These are phyloP conservation scores for Venusia cambrica DNA, from an alignment of 2,888 invertebrate species.

Conservation along the genomic window DNA sequence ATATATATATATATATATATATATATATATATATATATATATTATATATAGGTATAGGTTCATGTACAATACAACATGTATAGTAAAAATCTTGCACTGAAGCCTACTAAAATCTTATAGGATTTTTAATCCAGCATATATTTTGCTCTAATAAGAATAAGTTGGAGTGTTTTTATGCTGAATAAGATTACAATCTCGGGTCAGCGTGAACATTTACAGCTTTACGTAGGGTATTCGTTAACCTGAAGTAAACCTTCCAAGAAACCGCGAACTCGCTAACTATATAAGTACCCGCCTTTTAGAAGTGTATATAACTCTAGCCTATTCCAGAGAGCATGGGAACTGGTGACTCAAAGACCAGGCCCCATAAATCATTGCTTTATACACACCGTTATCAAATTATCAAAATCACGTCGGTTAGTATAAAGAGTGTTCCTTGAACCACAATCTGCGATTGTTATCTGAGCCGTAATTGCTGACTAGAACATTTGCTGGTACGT, in stretches of 20 bases:
- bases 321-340: slow-evolving; percentile 12
- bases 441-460: slow-evolving; percentile 60
- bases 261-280: slow-evolving; percentile 30
- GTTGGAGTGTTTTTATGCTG: too few relatives aligned
- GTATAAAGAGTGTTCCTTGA: slow-evolving; percentile 73
- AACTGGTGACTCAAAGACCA: slow-evolving; percentile 55
- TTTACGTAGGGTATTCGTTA: not conserved
- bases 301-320: slow-evolving; percentile 7
- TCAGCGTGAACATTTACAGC: not conserved
- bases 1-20: too few relatives aligned
- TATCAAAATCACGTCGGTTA: slow-evolving; percentile 79
- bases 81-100: too few relatives aligned
- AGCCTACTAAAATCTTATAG: too few relatives aligned
- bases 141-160: too few relatives aligned
- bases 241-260: slow-evolving; percentile 22
- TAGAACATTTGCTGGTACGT: slow-evolving; percentile 64
- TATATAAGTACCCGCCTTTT: slow-evolving; percentile 24
- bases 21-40: too few relatives aligned
- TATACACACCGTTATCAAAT: slow-evolving; percentile 71
- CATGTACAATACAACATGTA: too few relatives aligned
- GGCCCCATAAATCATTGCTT: slow-evolving; percentile 65
- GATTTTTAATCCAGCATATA: too few relatives aligned
- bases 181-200: too few relatives aligned
- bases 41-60: too few relatives aligned
- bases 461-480: slow-evolving; percentile 66